Base-by-base conservation (phyloP, 1,140 invertebrate genomes). In the Zaprionus gabonicus region DNA sequence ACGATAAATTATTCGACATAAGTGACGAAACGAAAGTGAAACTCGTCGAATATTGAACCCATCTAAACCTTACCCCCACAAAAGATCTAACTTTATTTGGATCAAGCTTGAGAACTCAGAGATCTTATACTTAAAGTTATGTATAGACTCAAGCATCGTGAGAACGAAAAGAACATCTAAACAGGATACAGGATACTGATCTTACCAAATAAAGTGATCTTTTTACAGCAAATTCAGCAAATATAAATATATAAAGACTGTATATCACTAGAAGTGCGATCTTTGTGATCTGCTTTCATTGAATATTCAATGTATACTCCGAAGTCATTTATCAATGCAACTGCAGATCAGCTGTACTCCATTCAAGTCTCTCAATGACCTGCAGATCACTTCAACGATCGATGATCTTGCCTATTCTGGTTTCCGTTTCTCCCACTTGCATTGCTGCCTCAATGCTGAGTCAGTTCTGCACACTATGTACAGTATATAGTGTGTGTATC, bases 21-120 rank as follows among this genome's bases (percentile, higher is more conserved):
- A 59, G 53, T 64, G 60, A 66, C n/a, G 41, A 76, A 76, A 65
- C 60, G 27, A 64, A 71, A 76, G 59, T 56, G 53, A 56, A 41
- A 36, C 23, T 3, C 17, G 5, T 28, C 6, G 25, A 53, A 49
- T 71, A 10, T 57, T 66, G 34, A 55, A 55, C 31, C 20, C 20
- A 46, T n/a, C n/a, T 2, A 46, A 17, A 46, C 7, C n/a, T n/a
- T 7, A 20, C n/a, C 3, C 41, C 1, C 41, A 46, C 7, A 17
- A 46, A 17, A 6, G 7, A 46, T 17, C n/a, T 15, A 38, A 38
- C 9, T 34, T 10, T 9, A 34, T 10, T 10, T 34, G 31, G 31
- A 34, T 34, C 31, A 34, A 34, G 31, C 9, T 34, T 10, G 1
- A 31, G 28, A 31, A 31, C 28, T 28, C 1, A 28, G 1, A 28